Evolutionary conservation across 2,113 vertebrate species (phyloP).

Genomic region (Heterotis niloticus): DNA sequence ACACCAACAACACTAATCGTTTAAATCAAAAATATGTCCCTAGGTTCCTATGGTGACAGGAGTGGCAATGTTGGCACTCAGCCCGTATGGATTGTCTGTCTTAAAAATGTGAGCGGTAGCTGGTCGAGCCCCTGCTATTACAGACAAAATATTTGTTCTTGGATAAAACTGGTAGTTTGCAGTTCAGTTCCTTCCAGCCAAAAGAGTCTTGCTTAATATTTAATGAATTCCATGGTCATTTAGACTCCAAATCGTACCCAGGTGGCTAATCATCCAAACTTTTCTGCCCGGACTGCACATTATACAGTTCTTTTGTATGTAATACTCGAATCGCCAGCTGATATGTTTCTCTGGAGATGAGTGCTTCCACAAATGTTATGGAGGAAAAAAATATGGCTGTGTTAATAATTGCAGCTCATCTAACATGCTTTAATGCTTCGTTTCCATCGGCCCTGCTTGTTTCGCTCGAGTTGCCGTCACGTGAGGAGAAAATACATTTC

Average conservation of each 20-base stretch:
- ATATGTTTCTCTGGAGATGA: neutral
- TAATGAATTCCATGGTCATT: neutral
- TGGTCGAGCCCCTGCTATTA: neutral
- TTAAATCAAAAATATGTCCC: too few relatives aligned
- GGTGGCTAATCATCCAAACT: neutral
- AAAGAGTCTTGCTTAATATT: neutral
- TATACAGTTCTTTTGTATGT: too few relatives aligned
- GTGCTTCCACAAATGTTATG: neutral
- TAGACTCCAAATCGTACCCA: neutral
- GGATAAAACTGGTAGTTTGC: neutral
- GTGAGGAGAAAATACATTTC: neutral
- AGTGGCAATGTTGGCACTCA: too few relatives aligned
- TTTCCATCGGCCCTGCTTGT: neutral
- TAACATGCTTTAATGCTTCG: neutral
- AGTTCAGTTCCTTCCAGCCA: neutral
- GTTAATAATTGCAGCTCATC: neutral
- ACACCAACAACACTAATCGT: too few relatives aligned
- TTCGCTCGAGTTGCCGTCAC: neutral
- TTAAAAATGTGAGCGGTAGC: neutral
- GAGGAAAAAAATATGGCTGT: neutral
- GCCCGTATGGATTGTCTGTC: neutral
- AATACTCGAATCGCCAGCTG: neutral
- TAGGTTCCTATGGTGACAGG: too few relatives aligned
- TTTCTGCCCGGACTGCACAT: neutral
- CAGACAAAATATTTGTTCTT: neutral